Conservation (phyloP, 2,113 vertebrate species). For the Cryptotis parvus region DNA sequence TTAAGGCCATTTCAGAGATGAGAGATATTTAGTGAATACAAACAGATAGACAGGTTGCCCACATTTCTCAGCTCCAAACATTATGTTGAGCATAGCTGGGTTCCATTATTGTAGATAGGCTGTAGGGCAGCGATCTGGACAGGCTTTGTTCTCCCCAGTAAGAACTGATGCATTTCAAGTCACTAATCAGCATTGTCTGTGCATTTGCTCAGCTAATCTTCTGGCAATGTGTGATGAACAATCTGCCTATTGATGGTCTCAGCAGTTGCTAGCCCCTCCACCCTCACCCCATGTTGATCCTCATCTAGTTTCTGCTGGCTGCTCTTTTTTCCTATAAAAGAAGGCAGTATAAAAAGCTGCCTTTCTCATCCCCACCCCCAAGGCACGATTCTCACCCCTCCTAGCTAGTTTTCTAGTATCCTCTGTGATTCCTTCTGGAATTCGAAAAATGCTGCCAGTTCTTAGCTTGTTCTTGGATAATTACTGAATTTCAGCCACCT, state of each 20-base stretch:
- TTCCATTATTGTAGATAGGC: constrained; percentile 75
- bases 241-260: constrained; percentile 89
- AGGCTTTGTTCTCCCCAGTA: constrained; percentile 83
- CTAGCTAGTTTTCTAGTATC: constrained; percentile 29
- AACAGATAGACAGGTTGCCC: constrained; percentile 63
- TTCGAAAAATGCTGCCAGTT: constrained; percentile 84
- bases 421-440: constrained; percentile 81
- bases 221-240: constrained; percentile 88
- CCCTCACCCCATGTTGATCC: constrained; percentile 86
- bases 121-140: constrained; percentile 82
- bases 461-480: constrained; percentile 76
- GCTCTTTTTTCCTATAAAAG: constrained; percentile 87
- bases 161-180: constrained; percentile 85
- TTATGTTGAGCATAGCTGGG: constrained; percentile 72
- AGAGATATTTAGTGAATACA: constrained; percentile 67
- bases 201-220: constrained; percentile 90
- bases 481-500: constrained; percentile 76
- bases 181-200: constrained; percentile 88
- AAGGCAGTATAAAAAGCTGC: constrained; percentile 58
- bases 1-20: constrained; percentile 58
- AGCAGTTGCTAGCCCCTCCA: constrained; percentile 86
- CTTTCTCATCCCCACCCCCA: constrained; percentile 79
- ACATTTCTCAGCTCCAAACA: constrained; percentile 70
- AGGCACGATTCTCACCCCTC: constrained; percentile 61
- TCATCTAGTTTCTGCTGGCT: constrained; percentile 86